phyloP scores from a whole-genome alignment of 2,113 vertebrate genomes.

The Tachuris rubrigastra region DNA sequence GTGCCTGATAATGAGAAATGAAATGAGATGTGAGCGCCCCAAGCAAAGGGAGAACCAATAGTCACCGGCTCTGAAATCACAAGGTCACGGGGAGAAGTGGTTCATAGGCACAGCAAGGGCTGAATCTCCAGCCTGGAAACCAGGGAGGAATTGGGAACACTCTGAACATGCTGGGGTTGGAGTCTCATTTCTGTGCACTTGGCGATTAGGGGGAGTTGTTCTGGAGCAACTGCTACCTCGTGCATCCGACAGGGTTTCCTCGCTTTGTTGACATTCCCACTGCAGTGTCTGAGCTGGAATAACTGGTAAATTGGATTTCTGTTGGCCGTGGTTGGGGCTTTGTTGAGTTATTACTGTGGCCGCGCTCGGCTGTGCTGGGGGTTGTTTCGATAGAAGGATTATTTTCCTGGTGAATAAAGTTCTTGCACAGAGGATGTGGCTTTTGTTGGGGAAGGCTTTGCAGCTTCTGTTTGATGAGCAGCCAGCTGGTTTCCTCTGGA shows the following conservation, averaged over 20 bases:
- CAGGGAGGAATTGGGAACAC: background rate
- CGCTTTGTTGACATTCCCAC: background rate
- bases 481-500: background rate
- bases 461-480: background rate
- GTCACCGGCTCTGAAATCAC: background rate
- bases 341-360: background rate
- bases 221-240: background rate
- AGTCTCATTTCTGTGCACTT: background rate
- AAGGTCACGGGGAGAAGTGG: background rate
- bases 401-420: background rate
- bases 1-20: background rate
- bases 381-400: background rate
- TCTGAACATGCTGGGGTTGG: background rate
- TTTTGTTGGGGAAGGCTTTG: background rate
- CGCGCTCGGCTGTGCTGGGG: background rate
- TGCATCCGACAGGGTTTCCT: background rate
- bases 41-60: background rate
- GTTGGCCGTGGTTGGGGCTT: background rate
- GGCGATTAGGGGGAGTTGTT: background rate
- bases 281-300: background rate
- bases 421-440: background rate
- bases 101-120: fast-evolving
- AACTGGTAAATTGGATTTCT: background rate
- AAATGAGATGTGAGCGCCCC: constrained; percentile 1
- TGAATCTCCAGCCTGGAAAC: background rate